phyloP scores from a whole-genome alignment of 2,797 vertebrate species.

The Onychomys leucogaster region DNA sequence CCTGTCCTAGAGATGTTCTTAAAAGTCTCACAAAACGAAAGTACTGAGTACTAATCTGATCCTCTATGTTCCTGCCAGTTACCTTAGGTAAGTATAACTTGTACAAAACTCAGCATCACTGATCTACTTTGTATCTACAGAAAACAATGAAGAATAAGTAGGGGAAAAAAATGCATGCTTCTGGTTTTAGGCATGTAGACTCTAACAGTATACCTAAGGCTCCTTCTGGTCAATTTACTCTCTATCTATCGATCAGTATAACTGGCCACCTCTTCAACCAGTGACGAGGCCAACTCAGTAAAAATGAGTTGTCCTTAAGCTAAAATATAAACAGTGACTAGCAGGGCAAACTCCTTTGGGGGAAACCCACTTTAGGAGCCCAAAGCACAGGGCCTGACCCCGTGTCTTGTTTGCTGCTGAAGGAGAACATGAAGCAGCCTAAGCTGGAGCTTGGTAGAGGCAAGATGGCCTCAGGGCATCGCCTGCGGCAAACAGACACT shows the following conservation, averaged over 20 bases:
- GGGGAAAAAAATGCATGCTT: neutral
- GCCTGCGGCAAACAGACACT: neutral
- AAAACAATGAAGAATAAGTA: conserved; percentile 14
- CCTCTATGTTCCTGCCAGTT: neutral
- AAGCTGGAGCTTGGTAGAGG: neutral
- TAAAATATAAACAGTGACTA: neutral
- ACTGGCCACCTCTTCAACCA: conserved; percentile 11
- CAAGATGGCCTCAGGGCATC: neutral
- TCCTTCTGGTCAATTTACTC: conserved; percentile 37
- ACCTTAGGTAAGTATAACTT: conserved; percentile 25
- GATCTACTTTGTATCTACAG: neutral
- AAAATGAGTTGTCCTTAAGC: neutral
- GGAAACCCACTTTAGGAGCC: neutral
- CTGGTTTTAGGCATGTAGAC: neutral
- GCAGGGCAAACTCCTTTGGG: neutral
- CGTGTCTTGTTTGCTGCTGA: neutral
- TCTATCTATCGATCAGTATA: neutral
- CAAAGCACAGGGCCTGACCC: neutral
- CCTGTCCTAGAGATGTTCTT: neutral
- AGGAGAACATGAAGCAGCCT: neutral
- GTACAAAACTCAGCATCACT: neutral
- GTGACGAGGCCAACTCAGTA: neutral
- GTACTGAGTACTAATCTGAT: neutral
- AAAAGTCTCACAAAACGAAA: neutral
- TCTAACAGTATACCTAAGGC: neutral